These are phyloP conservation scores for Hyla sarda DNA, from an alignment of 2,113 vertebrate species.

Conservation along the genomic window DNA sequence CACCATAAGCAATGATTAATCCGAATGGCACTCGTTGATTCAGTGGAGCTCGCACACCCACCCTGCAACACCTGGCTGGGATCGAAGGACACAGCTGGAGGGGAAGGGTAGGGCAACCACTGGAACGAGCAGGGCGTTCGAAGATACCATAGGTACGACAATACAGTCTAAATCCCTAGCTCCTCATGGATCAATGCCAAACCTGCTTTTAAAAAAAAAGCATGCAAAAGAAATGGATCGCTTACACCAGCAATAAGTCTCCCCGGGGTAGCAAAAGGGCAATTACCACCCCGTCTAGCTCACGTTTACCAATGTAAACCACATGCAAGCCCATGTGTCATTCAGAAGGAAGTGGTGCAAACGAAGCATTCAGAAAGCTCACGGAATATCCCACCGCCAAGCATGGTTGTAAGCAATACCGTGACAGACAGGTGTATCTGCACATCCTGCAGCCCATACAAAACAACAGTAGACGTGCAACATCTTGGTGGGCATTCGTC, in stretches of 20 bases:
- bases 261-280: constrained; percentile 3
- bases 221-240: constrained; percentile 22
- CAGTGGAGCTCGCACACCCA: constrained; percentile 2
- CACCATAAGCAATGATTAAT: constrained; percentile 37
- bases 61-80: constrained; percentile 57
- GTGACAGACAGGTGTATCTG: constrained; percentile 8
- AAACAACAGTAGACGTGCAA: neutral
- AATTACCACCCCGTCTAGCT: constrained; percentile 44
- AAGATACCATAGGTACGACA: constrained; percentile 28
- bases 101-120: constrained; percentile 52
- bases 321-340: constrained; percentile 8
- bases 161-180: constrained; percentile 2
- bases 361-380: constrained; percentile 15
- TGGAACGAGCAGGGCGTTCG: constrained; percentile 25
- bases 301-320: neutral
- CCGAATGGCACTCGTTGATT: constrained; percentile 44
- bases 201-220: constrained; percentile 8
- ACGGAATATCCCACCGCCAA: neutral
- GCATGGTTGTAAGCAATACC: neutral
- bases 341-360: constrained; percentile 4
- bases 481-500: neutral
- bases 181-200: constrained; percentile 23
- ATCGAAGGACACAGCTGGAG: constrained; percentile 53
- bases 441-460: neutral
- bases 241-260: constrained; percentile 16